Base-by-base conservation (phyloP, 1,140 invertebrate species). In the Copidosoma floridanum region DNA sequence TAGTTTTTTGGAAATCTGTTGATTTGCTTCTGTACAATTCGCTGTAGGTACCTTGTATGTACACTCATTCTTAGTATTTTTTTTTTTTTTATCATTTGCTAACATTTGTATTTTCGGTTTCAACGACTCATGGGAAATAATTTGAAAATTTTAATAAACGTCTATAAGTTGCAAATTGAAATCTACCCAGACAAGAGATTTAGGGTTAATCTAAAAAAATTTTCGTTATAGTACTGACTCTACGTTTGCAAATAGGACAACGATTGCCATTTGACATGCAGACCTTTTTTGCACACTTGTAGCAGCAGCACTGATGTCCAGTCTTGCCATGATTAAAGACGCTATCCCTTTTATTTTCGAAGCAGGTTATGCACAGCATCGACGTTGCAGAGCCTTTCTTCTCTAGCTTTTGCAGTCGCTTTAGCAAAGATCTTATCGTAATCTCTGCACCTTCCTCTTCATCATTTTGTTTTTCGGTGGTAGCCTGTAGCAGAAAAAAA, bases 251-350 rank as follows among this genome's bases (percentile, higher is more conserved):
- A 41, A 87, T 79, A 2, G 87, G 86, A 73, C 87, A 89, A 24
- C 83, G 74, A 65, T 83, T 85, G 1, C 37, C 44, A 46, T 82
- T 82, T 14, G 77, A 82, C 27, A 74, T 78, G 84, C 86, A 87
- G 8, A 85, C 82, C 71, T 84, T 83, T 29, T 85, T 75, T 0
- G 86, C 85, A 68, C 87, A 89, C 57, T 80, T 82, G 67, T 88
- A 89, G 71, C 87, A 89, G 63, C 85, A 88, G 68, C 84, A 87
- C 29, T 85, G 83, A 64, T 89, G 87, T 0, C 80, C 82, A 40
- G 83, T 83, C 11, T 80, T 80, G 1, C 85, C 84, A 66, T 89
- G 87, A 2, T 86, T 81, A 66, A 88, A 88, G 12, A 85, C 82
- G 4, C 84, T 85, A 56, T 87, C 83, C 68, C 87, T 87, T 0